phyloP scores from a whole-genome alignment of 2,888 invertebrate genomes.

The Drosophila gaucha region DNA sequence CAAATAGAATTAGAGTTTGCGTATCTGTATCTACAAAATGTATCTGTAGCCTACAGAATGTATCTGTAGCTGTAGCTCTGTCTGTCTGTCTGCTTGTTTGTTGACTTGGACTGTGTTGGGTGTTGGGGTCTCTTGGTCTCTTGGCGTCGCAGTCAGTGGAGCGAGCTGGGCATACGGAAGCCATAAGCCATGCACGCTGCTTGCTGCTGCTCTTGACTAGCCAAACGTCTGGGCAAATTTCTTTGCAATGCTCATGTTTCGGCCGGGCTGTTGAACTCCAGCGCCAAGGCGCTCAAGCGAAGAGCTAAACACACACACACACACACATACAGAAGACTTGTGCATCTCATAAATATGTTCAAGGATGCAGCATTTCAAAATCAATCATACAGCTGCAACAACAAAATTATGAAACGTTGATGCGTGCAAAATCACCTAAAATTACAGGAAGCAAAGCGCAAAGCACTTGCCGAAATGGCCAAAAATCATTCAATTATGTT shows the following conservation, averaged over 20 bases:
- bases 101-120: conserved; percentile 42
- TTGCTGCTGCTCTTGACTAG: conserved; percentile 11
- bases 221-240: conserved; percentile 53
- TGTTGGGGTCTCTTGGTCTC: conserved; percentile 35
- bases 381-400: conserved; percentile 68
- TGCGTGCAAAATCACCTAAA: conserved; percentile 69
- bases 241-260: conserved; percentile 59
- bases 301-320: conserved; percentile 30
- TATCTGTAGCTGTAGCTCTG: conserved; percentile 20
- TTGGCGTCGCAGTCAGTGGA: conserved; percentile 63
- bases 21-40: conserved; percentile 26
- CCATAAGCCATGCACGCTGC: conserved; percentile 64
- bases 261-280: conserved; percentile 72
- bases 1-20: conserved; percentile 69
- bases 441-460: conserved; percentile 71
- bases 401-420: conserved; percentile 31
- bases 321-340: conserved; percentile 7
- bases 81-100: conserved; percentile 19
- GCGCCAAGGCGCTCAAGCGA: conserved; percentile 33
- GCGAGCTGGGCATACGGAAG: conserved; percentile 69
- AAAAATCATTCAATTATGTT: conserved; percentile 76
- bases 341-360: conserved; percentile 28
- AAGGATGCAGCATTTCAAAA: conserved; percentile 53
- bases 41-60: conserved; percentile 32
- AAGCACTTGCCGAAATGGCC: conserved; percentile 71